Evolutionary conservation across 2,797 vertebrate species (phyloP).

Genomic region (Setipinna tenuifilis): DNA sequence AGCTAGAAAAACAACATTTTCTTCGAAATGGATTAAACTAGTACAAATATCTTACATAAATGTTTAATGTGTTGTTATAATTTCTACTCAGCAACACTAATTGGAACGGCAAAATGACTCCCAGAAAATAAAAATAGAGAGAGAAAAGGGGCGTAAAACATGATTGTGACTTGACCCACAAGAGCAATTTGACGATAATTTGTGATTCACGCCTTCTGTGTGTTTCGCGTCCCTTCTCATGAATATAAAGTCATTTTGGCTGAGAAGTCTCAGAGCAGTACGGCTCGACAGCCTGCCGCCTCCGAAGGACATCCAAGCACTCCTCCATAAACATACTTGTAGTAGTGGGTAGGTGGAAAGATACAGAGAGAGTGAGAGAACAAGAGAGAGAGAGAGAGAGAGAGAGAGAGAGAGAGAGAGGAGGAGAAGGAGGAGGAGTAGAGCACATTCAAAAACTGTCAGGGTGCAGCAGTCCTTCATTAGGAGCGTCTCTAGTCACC

Average conservation of each 20-base stretch:
- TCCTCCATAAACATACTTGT: conserved; percentile 31
- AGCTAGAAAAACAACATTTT: conserved; percentile 73
- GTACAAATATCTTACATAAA: conserved; percentile 79
- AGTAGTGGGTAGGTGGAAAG: conserved; percentile 42
- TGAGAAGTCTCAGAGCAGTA: conserved; percentile 33
- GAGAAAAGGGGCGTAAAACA: conserved; percentile 11
- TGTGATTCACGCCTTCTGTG: conserved; percentile 71
- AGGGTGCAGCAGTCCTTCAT: background rate
- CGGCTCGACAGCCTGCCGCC: conserved; percentile 48
- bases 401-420: conserved; percentile 41
- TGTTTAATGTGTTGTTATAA: conserved; percentile 77
- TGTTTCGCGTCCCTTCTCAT: conserved; percentile 40
- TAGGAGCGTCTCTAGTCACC: background rate
- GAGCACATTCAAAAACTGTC: conserved; percentile 21
- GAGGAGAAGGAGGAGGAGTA: conserved; percentile 27
- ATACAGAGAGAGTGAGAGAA: conserved; percentile 37
- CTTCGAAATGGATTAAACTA: conserved; percentile 70
- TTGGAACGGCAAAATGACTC: conserved; percentile 75
- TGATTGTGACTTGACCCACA: conserved; percentile 70
- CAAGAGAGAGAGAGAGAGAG: conserved; percentile 36
- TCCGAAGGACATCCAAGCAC: conserved; percentile 41
- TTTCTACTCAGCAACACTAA: conserved; percentile 73
- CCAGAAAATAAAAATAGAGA: conserved; percentile 53
- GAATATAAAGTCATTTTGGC: conserved; percentile 51
- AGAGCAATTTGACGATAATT: conserved; percentile 75